Base-by-base conservation (phyloP, 1,140 invertebrate genomes). In the Scaptomyza pallida region DNA sequence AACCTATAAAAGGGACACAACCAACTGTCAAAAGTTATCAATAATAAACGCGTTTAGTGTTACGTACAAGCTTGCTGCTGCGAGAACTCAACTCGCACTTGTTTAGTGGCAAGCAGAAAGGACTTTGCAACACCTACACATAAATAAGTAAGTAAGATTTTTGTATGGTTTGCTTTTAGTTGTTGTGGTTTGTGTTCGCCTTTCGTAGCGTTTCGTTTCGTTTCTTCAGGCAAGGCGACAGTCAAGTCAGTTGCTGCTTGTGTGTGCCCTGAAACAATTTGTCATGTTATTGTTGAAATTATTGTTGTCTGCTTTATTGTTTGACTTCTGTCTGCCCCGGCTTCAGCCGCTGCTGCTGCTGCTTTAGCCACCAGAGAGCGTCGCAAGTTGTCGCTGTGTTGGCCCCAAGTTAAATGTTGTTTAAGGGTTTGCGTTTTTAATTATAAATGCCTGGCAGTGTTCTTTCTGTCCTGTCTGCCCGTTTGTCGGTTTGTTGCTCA, bases 221-320 rank as follows among this genome's bases (percentile, higher is more conserved):
- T 41, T 37, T 43, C 50, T 17, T 21, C 16, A 63, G 56, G 57
- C 17, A n/a, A n/a, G 45, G 37, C 26, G 51, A 15, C 16, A 44
- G 43, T 5, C 43, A 5, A 19, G 16, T 59, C 17, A 37, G 33
- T 69, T 75, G 44, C 35, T 75, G 44, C 35, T 59, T 64, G 71
- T 72, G 62, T 30, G 26, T 78, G 77, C 77, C 74, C 73, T 74
- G 81, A 57, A 86, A 85, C 81, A 85, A 86, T 81, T 85, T 85
- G 80, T 85, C 82, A 86, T 86, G 80, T 88, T 85, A 80, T 86
- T 86, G 80, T 85, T 45, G 52, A 74, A 85, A 85, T 85, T 85
- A 85, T 80, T 85, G 80, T 78, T 83, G 80, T 88, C 80, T 88
- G 73, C 73, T 71, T 86, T 85, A 86, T 86, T 85, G 80, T 85